Evolutionary conservation across 2,113 vertebrate species (phyloP).

Genomic region (Phainopepla nitens): DNA sequence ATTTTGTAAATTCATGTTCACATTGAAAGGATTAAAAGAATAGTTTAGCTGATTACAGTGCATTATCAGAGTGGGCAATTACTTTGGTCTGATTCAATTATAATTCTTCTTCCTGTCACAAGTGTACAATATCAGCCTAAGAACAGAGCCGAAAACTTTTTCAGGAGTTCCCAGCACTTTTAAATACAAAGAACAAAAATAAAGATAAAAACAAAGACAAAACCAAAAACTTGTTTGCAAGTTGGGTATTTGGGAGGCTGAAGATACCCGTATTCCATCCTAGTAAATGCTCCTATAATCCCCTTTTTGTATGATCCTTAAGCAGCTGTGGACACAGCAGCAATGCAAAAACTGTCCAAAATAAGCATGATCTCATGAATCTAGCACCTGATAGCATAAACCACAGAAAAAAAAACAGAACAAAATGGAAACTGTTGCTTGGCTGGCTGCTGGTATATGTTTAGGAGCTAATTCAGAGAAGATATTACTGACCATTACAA

Average conservation of each 20-base stretch:
- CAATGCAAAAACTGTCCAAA: not conserved
- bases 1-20: slow-evolving; percentile 60
- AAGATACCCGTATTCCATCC: not conserved
- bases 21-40: slow-evolving; percentile 65
- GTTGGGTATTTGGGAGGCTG: not conserved
- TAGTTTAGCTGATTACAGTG: slow-evolving; percentile 67
- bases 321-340: not conserved
- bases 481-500: not conserved
- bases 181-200: not conserved
- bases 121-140: not conserved
- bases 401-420: not conserved
- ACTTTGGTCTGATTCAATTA: slow-evolving; percentile 18
- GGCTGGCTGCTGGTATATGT: not conserved
- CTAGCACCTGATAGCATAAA: not conserved
- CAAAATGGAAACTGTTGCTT: not conserved
- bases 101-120: not conserved
- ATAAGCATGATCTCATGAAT: not conserved
- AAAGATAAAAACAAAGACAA: not conserved
- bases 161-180: not conserved
- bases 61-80: slow-evolving; percentile 27
- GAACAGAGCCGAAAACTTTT: not conserved
- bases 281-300: not conserved
- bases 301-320: not conserved
- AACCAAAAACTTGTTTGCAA: not conserved
- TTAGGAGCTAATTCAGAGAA: not conserved